These are phyloP conservation scores for Spodoptera exigua DNA, from an alignment of 2,888 invertebrate species.

Conservation along the genomic window DNA sequence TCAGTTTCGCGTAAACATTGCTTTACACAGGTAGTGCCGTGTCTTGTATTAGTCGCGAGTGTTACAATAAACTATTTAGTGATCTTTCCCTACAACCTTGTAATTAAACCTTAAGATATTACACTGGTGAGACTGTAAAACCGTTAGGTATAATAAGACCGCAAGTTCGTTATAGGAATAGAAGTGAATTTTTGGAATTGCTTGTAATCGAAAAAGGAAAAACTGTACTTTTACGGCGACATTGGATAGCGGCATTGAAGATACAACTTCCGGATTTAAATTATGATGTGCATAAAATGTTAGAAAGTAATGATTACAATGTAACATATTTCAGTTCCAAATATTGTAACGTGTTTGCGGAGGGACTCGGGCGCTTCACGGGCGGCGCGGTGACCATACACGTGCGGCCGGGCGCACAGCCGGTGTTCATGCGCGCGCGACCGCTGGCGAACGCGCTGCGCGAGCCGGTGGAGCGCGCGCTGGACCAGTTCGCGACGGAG, in stretches of 20 bases:
- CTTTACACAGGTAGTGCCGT: too few relatives aligned
- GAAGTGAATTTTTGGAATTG: constrained; percentile 1
- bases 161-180: constrained; percentile 1
- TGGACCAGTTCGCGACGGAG: not conserved
- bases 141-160: constrained; percentile 6
- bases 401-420: too few relatives aligned
- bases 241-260: constrained; percentile 9
- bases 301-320: constrained; percentile 1
- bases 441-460: not conserved
- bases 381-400: not conserved
- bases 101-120: constrained; percentile 1
- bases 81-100: too few relatives aligned
- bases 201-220: constrained; percentile 5
- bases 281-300: constrained; percentile 4
- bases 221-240: too few relatives aligned
- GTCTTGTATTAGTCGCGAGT: too few relatives aligned
- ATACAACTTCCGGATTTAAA: constrained; percentile 4
- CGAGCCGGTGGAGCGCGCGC: too few relatives aligned
- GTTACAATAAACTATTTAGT: too few relatives aligned
- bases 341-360: constrained; percentile 5
- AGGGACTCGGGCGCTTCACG: not conserved
- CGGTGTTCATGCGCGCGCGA: too few relatives aligned
- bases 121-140: constrained; percentile 12
- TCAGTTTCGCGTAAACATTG: too few relatives aligned
- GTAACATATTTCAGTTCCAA: constrained; percentile 3